Evolutionary conservation across 2,888 invertebrate species (phyloP).

Genomic region (Plemyria rubiginata): DNA sequence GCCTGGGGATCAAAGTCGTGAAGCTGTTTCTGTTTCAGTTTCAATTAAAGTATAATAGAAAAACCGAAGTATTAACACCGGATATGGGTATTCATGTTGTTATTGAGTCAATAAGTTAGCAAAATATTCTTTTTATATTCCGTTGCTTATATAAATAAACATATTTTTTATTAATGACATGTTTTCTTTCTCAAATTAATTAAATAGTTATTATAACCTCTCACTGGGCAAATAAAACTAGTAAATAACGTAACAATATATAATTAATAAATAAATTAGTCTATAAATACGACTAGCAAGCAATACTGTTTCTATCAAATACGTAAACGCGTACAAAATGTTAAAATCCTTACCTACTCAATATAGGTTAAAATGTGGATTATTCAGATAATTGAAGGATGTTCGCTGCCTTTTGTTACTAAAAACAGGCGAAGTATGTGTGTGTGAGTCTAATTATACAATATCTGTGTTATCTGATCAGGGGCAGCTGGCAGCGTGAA

Average conservation of each 20-base stretch:
- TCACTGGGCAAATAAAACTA: conserved; percentile 2
- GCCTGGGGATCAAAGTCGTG: too few species aligned
- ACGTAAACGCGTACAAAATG: conserved; percentile 45
- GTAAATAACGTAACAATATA: conserved; percentile 32
- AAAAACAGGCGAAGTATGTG: too few species aligned
- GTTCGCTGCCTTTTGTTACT: neutral
- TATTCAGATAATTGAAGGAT: neutral
- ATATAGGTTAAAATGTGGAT: neutral
- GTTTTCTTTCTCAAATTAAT: conserved; percentile 16
- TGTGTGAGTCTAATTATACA: too few species aligned
- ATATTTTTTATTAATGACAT: conserved; percentile 16
- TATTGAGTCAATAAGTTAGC: conserved; percentile 16
- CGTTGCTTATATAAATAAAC: conserved; percentile 27
- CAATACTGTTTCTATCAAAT: conserved; percentile 52
- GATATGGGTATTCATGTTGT: conserved; percentile 12
- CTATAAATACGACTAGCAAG: conserved; percentile 59
- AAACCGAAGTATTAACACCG: conserved; percentile 16
- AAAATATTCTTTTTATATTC: conserved; percentile 30
- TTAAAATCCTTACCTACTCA: neutral
- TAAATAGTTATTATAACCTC: neutral
- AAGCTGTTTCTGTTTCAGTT: too few species aligned
- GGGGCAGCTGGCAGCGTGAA: too few species aligned
- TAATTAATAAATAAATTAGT: conserved; percentile 51
- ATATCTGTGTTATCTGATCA: too few species aligned
- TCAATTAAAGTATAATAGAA: neutral